Evolutionary conservation across 2,888 invertebrate species (phyloP).

Genomic region (Caenorhabditis parvicauda): DNA sequence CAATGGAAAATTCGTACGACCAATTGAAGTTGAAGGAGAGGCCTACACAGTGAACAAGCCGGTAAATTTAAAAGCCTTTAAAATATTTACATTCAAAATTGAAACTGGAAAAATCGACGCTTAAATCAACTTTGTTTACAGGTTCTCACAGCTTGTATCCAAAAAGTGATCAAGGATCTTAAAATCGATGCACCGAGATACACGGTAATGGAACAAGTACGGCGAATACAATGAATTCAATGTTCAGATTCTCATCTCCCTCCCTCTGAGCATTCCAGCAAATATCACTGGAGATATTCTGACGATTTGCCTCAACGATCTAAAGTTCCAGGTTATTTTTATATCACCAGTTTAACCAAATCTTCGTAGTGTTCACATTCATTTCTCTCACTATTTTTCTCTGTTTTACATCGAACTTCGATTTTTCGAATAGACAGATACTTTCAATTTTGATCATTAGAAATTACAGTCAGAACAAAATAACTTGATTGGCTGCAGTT

Average conservation of each 20-base stretch:
- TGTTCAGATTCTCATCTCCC: slow-evolving; percentile 51
- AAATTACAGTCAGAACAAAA: no score
- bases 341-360: no score
- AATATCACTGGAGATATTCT: slow-evolving; percentile 62
- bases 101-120: no score
- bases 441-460: neutral
- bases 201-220: slow-evolving; percentile 59
- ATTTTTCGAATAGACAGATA: neutral
- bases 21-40: slow-evolving; percentile 66
- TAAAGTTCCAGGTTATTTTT: slow-evolving; percentile 38
- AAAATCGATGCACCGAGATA: slow-evolving; percentile 66
- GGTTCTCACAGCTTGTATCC: slow-evolving; percentile 66
- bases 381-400: no score
- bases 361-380: no score
- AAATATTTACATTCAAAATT: no score
- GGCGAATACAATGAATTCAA: neutral
- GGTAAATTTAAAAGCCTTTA: no score
- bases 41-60: no score
- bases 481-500: neutral
- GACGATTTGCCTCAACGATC: slow-evolving; percentile 49
- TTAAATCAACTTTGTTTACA: slow-evolving; percentile 64
- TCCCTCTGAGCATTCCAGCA: slow-evolving; percentile 57
- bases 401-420: no score
- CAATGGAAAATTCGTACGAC: slow-evolving; percentile 63
- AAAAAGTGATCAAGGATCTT: slow-evolving; percentile 67